Percentiles rank a stretch among this genome's conserved stretches.
phyloP scores from a whole-genome alignment of 2,797 vertebrate genomes.

The Sebastes nivosus region DNA sequence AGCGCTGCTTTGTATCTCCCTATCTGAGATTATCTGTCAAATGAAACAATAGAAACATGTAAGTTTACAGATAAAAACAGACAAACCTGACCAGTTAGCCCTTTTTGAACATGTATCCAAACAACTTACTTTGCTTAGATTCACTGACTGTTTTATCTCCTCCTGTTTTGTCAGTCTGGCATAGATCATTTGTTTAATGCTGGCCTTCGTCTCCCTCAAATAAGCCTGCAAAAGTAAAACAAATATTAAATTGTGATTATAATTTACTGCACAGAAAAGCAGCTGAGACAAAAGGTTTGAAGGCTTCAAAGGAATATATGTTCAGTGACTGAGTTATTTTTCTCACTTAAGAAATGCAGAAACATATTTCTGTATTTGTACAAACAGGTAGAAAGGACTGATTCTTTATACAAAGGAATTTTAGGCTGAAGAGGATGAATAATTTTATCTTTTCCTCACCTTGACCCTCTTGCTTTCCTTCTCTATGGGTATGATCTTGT shows the following conservation, averaged over 20 bases:
- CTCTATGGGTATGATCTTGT: conserved; percentile 46
- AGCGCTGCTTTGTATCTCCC: conserved; percentile 14
- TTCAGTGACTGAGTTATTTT: no score
- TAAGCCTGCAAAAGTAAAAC: conserved; percentile 22
- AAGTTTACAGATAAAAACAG: not conserved
- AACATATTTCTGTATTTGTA: not conserved
- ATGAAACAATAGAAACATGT: fast-evolving
- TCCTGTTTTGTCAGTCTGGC: conserved; percentile 41
- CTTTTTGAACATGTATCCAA: not conserved
- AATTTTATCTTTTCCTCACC: conserved; percentile 36
- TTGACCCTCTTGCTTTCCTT: conserved; percentile 54
- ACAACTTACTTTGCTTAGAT: conserved; percentile 54
- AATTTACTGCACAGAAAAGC: no score
- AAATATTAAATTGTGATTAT: no score
- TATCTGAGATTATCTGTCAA: conserved; percentile 32
- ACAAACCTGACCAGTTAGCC: fast-evolving
- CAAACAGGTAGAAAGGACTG: not conserved
- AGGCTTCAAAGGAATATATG: no score
- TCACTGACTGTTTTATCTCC: conserved; percentile 44
- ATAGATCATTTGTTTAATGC: conserved; percentile 53
- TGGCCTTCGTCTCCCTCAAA: conserved; percentile 24
- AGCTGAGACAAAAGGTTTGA: no score
- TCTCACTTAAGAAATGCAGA: not conserved
- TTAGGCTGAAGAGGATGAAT: not conserved
- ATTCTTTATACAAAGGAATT: not conserved